Evolutionary conservation across 2,888 invertebrate species (phyloP).

Genomic region (Pseudococcus viburni): DNA sequence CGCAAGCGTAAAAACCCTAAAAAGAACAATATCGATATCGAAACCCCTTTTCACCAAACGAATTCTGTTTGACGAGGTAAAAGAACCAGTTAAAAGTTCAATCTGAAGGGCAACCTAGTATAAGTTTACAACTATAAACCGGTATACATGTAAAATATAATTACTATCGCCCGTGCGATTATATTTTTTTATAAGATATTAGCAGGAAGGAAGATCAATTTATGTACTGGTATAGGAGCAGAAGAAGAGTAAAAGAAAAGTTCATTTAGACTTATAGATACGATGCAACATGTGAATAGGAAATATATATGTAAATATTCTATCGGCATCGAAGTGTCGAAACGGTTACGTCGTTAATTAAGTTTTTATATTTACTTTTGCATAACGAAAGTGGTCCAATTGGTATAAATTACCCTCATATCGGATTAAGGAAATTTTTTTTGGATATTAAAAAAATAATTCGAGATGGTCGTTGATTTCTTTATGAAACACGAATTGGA

Average conservation of each 20-base stretch:
- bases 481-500: not conserved
- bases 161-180: slow-evolving; percentile 11
- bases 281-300: not conserved
- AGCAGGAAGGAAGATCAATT: slow-evolving; percentile 24
- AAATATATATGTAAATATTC: slow-evolving; percentile 18
- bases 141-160: slow-evolving; percentile 13
- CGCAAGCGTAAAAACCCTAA: no score
- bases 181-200: slow-evolving; percentile 20
- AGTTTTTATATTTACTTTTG: slow-evolving; percentile 16
- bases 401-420: slow-evolving; percentile 39
- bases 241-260: not conserved
- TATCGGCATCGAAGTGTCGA: not conserved
- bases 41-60: not conserved
- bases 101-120: slow-evolving; percentile 5
- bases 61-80: slow-evolving; percentile 7
- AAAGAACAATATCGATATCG: not conserved
- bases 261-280: not conserved
- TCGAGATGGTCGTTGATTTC: not conserved
- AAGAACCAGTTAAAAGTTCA: slow-evolving; percentile 42
- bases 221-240: not conserved
- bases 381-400: slow-evolving; percentile 21
- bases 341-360: slow-evolving; percentile 32
- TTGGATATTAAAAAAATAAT: not conserved
- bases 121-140: not conserved
- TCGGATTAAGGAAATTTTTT: slow-evolving; percentile 3